Evolutionary conservation across 2,797 vertebrate genomes (phyloP).

Genomic region (Mormyrus proboscirostris): DNA sequence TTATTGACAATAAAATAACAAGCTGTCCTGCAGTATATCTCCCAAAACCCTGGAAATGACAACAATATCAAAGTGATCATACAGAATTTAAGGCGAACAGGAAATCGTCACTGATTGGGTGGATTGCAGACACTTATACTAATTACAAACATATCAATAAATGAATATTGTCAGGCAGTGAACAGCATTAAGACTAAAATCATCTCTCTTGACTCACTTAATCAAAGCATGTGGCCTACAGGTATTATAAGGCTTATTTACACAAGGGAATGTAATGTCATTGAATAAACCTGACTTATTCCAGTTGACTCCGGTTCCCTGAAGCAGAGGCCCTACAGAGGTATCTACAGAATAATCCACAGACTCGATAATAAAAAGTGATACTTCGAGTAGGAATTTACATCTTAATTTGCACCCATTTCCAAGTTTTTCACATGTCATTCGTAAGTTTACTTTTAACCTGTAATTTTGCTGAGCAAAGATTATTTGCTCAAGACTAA

Average conservation of each 20-base stretch:
- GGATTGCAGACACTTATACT: background rate
- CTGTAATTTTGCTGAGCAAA: background rate
- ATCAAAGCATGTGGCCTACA: constrained; percentile 29
- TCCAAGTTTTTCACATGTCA: background rate
- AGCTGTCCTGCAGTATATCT: too few relatives aligned
- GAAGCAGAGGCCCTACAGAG: background rate
- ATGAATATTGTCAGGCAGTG: constrained; percentile 14
- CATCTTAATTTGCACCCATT: background rate
- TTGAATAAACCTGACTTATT: constrained; percentile 38
- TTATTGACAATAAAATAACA: background rate
- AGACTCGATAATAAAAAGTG: background rate
- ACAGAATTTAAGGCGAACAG: constrained; percentile 31
- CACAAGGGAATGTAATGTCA: constrained; percentile 29
- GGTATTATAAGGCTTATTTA: constrained; percentile 52
- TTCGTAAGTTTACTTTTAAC: background rate
- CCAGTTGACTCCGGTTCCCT: background rate
- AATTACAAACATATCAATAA: background rate
- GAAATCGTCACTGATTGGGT: background rate
- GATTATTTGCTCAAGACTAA: background rate
- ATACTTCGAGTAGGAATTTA: background rate
- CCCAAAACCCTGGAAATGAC: background rate
- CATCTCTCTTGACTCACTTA: constrained; percentile 40
- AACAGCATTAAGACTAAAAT: constrained; percentile 39
- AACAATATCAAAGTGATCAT: constrained; percentile 5
- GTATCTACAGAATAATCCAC: background rate